phyloP scores from a whole-genome alignment of 2,888 invertebrate species.

The Therioaphis trifolii region DNA sequence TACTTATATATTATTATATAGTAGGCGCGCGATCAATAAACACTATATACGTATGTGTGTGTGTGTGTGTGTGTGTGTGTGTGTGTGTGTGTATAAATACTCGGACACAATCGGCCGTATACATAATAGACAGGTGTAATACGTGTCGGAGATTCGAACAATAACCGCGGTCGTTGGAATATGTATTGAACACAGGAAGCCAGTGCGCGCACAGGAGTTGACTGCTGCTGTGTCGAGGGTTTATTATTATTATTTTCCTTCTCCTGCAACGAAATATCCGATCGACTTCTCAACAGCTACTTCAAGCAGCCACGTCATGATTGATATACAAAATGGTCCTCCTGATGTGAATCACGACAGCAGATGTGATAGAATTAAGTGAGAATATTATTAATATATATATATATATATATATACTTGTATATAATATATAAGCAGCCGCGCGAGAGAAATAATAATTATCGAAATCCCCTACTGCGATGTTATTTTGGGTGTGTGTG shows the following conservation, averaged over 20 bases:
- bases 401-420: too few species aligned
- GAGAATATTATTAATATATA: not conserved
- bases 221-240: constrained; percentile 21
- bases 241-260: constrained; percentile 27
- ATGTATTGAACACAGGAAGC: constrained; percentile 45
- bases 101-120: constrained; percentile 16
- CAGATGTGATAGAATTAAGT: constrained; percentile 10
- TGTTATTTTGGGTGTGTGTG: not conserved
- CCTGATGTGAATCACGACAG: constrained; percentile 14
- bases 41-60: not conserved
- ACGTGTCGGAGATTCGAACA: constrained; percentile 38
- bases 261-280: constrained; percentile 7
- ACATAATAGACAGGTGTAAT: constrained; percentile 51
- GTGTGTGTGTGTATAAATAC: not conserved
- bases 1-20: not conserved
- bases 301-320: not conserved
- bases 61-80: not conserved
- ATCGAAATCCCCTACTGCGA: constrained; percentile 37
- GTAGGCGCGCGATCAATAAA: constrained; percentile 45
- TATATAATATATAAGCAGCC: not conserved
- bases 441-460: constrained; percentile 30
- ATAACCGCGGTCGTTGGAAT: constrained; percentile 28
- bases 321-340: constrained; percentile 41
- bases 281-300: constrained; percentile 47
- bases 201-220: not conserved